A percentile compares a stretch with the other conserved stretches of the same genome.
Conservation (phyloP, 2,113 vertebrate genomes). For the Corydoras sp. region DNA sequence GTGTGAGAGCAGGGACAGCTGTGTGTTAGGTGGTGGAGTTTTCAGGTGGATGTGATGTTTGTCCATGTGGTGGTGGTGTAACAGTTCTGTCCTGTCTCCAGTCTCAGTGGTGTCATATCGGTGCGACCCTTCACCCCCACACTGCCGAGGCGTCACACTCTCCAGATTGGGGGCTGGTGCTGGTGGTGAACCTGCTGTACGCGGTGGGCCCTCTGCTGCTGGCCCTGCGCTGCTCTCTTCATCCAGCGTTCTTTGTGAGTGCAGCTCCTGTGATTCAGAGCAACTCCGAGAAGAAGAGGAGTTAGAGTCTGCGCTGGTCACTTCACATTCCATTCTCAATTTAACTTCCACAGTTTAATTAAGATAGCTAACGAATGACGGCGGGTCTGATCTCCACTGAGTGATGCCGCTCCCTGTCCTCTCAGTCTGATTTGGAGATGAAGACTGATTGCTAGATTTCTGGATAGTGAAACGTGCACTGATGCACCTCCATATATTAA, state of each 20-base stretch:
- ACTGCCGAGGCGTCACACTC: slow-evolving; percentile 77
- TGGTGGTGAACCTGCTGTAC: slow-evolving; percentile 68
- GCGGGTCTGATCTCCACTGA: too few relatives aligned
- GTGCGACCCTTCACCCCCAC: slow-evolving; percentile 72
- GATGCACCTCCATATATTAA: too few relatives aligned
- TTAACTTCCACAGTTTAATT: too few relatives aligned
- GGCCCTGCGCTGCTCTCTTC: slow-evolving; percentile 65
- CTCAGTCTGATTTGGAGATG: too few relatives aligned
- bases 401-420: too few relatives aligned
- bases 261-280: slow-evolving; percentile 30
- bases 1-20: too few relatives aligned
- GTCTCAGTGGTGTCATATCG: slow-evolving; percentile 83
- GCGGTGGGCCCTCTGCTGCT: slow-evolving; percentile 67
- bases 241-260: slow-evolving; percentile 71
- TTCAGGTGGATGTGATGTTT: not conserved
- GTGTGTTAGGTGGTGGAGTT: not conserved
- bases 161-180: slow-evolving; percentile 61
- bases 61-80: not conserved
- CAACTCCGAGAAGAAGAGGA: slow-evolving; percentile 65
- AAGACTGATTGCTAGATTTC: too few relatives aligned
- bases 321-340: too few relatives aligned
- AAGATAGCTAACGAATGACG: too few relatives aligned
- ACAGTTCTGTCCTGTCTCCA: slow-evolving; percentile 37
- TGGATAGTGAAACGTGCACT: too few relatives aligned
- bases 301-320: too few relatives aligned